A percentile compares a stretch with the other conserved stretches of the same genome.
phyloP scores from a whole-genome alignment of 2,797 vertebrate genomes.

The Forpus xanthops region DNA sequence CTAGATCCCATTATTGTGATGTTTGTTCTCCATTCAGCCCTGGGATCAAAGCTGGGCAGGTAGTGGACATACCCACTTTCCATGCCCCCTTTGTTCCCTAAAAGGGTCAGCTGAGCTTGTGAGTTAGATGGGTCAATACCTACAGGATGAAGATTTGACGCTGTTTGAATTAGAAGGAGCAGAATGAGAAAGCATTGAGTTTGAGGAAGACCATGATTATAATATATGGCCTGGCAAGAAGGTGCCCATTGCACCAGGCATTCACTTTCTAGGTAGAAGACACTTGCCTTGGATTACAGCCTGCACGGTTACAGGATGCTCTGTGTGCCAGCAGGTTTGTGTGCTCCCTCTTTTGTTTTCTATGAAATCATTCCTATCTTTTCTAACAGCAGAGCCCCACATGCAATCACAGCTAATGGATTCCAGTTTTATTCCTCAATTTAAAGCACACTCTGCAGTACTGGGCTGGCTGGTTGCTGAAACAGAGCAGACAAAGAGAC shows the following conservation, averaged over 20 bases:
- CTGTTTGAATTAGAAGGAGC: not conserved
- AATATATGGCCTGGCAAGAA: not conserved
- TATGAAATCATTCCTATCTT: constrained; percentile 46
- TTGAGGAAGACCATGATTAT: not conserved
- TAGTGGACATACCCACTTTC: not conserved
- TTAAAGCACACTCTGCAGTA: not conserved
- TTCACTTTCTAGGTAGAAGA: not conserved
- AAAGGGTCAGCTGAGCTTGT: not conserved
- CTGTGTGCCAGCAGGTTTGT: not conserved
- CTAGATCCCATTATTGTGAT: not conserved
- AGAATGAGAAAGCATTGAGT: not conserved
- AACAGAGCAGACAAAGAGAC: constrained; percentile 50
- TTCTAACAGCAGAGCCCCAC: constrained; percentile 34
- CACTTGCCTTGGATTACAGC: not conserved
- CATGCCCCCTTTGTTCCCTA: not conserved
- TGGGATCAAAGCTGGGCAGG: not conserved
- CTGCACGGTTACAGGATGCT: not conserved
- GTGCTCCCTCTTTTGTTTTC: constrained; percentile 9
- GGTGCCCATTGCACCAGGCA: not conserved
- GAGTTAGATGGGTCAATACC: not conserved
- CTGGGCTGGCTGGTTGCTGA: constrained; percentile 18
- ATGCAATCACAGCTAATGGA: constrained; percentile 39
- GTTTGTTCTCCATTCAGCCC: not conserved
- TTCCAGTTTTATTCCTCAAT: constrained; percentile 41
- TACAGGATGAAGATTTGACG: not conserved